A percentile compares a stretch with the other conserved stretches of the same genome.
Conservation (phyloP, 1,140 invertebrate species). For the Sinonovacula constricta region DNA sequence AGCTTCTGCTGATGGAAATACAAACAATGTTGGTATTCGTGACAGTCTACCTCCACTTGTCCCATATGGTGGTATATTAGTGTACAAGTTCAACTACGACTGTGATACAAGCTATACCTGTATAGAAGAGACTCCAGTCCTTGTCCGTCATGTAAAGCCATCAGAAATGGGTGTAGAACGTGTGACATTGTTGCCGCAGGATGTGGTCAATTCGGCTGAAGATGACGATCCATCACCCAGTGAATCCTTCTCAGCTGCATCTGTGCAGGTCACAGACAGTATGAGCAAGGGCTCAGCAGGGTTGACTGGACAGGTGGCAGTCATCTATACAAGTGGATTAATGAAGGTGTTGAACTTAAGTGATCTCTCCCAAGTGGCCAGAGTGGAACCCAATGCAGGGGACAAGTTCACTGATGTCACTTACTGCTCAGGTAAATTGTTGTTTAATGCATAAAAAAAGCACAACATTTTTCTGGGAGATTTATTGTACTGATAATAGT, state of each 20-base stretch:
- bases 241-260: constrained; percentile 46
- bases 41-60: too few relatives aligned
- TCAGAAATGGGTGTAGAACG: constrained; percentile 59
- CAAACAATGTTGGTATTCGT: too few relatives aligned
- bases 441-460: too few relatives aligned
- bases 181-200: constrained; percentile 68
- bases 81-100: constrained; percentile 74
- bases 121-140: constrained; percentile 72
- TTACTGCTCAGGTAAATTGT: constrained; percentile 76
- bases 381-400: constrained; percentile 65
- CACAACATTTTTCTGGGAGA: too few relatives aligned
- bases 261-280: constrained; percentile 18
- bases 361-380: constrained; percentile 69
- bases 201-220: constrained; percentile 66
- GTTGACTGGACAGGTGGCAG: constrained; percentile 69
- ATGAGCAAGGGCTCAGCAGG: neutral
- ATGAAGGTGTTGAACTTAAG: constrained; percentile 71
- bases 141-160: constrained; percentile 53
- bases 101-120: constrained; percentile 59
- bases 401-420: constrained; percentile 74
- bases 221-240: constrained; percentile 57
- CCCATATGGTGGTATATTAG: constrained; percentile 72
- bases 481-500: too few relatives aligned
- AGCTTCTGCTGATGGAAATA: constrained; percentile 18
- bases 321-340: constrained; percentile 71